A percentile compares a stretch with the other conserved stretches of the same genome.
phyloP scores from a whole-genome alignment of 1,140 invertebrate genomes.

The Melitaea cinxia region DNA sequence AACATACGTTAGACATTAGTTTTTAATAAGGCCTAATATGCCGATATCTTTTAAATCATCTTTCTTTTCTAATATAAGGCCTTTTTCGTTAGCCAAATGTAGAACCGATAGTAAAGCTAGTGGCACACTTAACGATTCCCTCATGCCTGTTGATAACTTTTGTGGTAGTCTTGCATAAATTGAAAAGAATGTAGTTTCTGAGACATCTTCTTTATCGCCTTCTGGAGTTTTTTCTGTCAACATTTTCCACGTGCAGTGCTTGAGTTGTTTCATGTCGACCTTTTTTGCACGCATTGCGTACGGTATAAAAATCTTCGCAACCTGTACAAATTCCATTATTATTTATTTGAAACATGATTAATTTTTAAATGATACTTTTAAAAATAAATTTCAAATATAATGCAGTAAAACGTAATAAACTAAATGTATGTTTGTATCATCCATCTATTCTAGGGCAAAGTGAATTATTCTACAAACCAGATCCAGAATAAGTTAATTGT shows the following conservation, averaged over 20 bases:
- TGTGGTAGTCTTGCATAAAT: slow-evolving; percentile 84
- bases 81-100: slow-evolving; percentile 91
- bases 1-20: slow-evolving; percentile 15
- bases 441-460: too few relatives aligned
- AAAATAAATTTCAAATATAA: too few relatives aligned
- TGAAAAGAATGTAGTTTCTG: slow-evolving; percentile 73
- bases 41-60: slow-evolving; percentile 69
- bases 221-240: slow-evolving; percentile 64
- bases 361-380: too few relatives aligned
- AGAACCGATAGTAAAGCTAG: slow-evolving; percentile 89
- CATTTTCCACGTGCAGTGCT: slow-evolving; percentile 86
- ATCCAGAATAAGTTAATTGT: too few relatives aligned
- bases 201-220: slow-evolving; percentile 63
- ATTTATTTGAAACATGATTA: too few relatives aligned
- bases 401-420: too few relatives aligned
- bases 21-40: slow-evolving; percentile 68
- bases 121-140: slow-evolving; percentile 87
- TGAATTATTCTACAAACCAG: too few relatives aligned
- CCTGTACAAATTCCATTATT: slow-evolving; percentile 71
- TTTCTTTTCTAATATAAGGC: slow-evolving; percentile 67
- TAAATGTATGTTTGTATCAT: too few relatives aligned
- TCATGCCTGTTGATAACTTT: slow-evolving; percentile 83
- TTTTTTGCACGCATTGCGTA: slow-evolving; percentile 90
- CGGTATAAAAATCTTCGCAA: slow-evolving; percentile 86
- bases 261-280: slow-evolving; percentile 90